Evolutionary conservation across 2,113 vertebrate genomes (phyloP), one percentile per base, ranked within the genome.

Genomic region (Pomatostomus ruficeps): DNA sequence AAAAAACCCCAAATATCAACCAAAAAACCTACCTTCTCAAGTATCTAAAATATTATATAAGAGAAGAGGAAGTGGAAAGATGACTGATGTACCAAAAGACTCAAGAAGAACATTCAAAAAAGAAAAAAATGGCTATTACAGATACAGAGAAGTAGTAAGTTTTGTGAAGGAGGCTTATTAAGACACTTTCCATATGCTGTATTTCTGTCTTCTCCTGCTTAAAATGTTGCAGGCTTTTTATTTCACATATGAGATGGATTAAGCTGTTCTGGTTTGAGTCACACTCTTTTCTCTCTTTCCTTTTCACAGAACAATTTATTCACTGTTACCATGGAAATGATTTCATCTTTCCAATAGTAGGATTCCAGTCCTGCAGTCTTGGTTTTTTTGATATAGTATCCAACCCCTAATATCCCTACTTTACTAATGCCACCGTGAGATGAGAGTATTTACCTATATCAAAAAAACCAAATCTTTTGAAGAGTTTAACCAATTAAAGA

Each of bases 321-420:
- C 83, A 85, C 28, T 51, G 94, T 97, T 96, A 89, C 96, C 92
- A 97, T 96, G 95, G 96, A 91, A 96, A 96, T 92, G 2, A 93
- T 93, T 92, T 96, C 62, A 79, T 94, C 78, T 91, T 92, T 79
- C 72, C 74, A 67, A 29, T 62, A 76, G 77, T 10, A 91, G 52
- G 36, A 92, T 93, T 95, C 66, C 55, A 93, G 63, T 28, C 42
- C 51, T 88, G 45, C 61, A 91, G 51, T 72, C 63, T 89, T 70
- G 28, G 23, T 86, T 92, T 95, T 91, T 75, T 81, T 79, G 77
- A 91, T 93, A 83, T 14, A 79, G 20, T 28, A 13, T 36, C 35
- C 76, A 94, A 16, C 7, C 6, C 29, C 58, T 89, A 76, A 43
- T 35, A 74, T 75, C 28, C 31, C 9, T 62, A 9, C 52, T 81